Base-by-base conservation (phyloP, 2,797 vertebrate species). In the Pseudochirops cupreus region DNA sequence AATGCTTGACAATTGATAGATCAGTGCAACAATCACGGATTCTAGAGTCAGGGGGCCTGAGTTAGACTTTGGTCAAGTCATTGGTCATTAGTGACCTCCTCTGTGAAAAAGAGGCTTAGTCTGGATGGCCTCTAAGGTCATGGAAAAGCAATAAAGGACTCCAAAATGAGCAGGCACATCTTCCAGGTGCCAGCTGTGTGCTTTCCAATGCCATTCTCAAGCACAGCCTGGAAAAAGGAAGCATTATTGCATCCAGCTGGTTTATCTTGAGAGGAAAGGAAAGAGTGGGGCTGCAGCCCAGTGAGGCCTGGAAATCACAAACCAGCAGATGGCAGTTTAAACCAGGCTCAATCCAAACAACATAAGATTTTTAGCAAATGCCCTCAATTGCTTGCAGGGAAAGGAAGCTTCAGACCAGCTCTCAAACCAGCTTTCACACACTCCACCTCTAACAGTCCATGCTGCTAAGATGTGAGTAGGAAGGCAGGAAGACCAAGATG, bases 291-390 rank as follows among this genome's bases (percentile, higher is more conserved):
- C 67, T 82, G 96, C 92, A 96, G 97, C 97, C 97, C 96, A 97
- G 67, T 50, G 95, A 96, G 97, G 67, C 91, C 95, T 96, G 95
- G 96, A 97, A 98, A 92, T 92, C 97, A 98, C 95, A 98, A 98
- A 97, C 97, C 97, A 98, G 98, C 93, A 98, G 97, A 98, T 98
- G 96, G 98, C 96, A 98, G 97, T 93, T 98, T 98, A 98, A 98
- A 98, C 96, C 98, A 98, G 94, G 94, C 92, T 98, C 98, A 97
- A 94, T 94, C 96, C 97, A 98, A 98, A 96, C 96, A 97, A 97
- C 91, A 55, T 74, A 53, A 96, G 97, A 93, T 96, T 97, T 74
- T 98, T 96, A 97, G 94, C 94, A 97, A 97, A 94, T 87, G 46
- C 87, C 91, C 94, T 97, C 97, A 96, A 4, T 87, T 46, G 74